Percentiles rank a stretch among this genome's conserved stretches.
Evolutionary conservation across 2,888 invertebrate species (phyloP).

Genomic region (Drosophila planitibia): DNA sequence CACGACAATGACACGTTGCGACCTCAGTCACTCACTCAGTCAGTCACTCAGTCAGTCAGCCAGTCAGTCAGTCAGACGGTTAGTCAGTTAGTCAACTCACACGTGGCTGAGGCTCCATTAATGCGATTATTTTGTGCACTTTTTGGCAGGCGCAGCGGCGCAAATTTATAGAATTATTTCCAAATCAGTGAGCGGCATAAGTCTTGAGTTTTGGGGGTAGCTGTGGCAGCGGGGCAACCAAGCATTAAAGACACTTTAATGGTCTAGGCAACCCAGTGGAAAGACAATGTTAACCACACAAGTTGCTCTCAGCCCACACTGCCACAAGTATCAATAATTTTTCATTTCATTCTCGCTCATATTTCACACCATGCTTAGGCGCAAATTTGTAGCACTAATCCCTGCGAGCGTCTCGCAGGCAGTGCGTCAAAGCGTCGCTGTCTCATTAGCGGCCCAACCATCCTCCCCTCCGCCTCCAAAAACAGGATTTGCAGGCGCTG

Average conservation of each 20-base stretch:
- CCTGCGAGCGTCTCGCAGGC: slow-evolving; percentile 42
- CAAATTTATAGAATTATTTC: slow-evolving; percentile 83
- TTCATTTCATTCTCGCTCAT: slow-evolving; percentile 21
- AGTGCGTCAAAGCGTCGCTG: slow-evolving; percentile 34
- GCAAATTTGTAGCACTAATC: slow-evolving; percentile 74
- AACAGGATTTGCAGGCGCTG: slow-evolving; percentile 42
- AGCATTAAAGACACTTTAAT: slow-evolving; percentile 79
- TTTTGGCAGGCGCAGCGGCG: slow-evolving; percentile 63
- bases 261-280: slow-evolving; percentile 31
- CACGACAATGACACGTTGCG: slow-evolving; percentile 74
- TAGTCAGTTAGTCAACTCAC: slow-evolving; percentile 55
- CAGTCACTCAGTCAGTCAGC: slow-evolving; percentile 26
- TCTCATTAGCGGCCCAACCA: slow-evolving; percentile 67
- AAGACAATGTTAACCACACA: slow-evolving; percentile 70
- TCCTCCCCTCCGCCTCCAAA: not conserved
- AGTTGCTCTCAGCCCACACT: slow-evolving; percentile 6
- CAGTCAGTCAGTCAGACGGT: slow-evolving; percentile 35
- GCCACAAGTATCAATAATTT: slow-evolving; percentile 58
- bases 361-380: slow-evolving; percentile 77
- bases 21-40: slow-evolving; percentile 42
- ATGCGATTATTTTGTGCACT: slow-evolving; percentile 82
- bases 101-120: slow-evolving; percentile 72
- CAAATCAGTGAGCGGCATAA: slow-evolving; percentile 80
- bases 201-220: slow-evolving; percentile 21
- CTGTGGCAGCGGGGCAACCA: not conserved